A percentile compares a stretch with the other conserved stretches of the same genome.
These are phyloP conservation scores for Terrapene triunguis DNA, from an alignment of 2,113 vertebrate species.

Conservation along the genomic window DNA sequence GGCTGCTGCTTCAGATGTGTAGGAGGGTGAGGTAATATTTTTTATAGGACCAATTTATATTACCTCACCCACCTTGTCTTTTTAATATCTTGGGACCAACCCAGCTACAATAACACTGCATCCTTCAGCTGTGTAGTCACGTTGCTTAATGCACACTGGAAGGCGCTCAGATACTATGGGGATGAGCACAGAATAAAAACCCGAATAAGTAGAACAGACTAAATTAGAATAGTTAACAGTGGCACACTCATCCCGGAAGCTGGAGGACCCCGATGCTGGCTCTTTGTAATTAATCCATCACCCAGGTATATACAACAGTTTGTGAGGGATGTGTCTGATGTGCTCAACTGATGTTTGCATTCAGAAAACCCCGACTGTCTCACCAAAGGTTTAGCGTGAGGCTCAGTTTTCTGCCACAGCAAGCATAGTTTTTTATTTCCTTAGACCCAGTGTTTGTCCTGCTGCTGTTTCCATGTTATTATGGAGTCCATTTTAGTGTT, in stretches of 20 bases:
- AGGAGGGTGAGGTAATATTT: not conserved
- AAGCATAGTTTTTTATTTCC: not conserved
- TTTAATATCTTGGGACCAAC: not conserved
- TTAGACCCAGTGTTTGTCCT: not conserved
- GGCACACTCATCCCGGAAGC: not conserved
- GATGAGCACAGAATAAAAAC: not conserved
- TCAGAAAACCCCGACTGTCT: not conserved
- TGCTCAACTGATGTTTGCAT: not conserved
- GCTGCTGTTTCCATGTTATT: not conserved
- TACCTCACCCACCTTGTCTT: not conserved
- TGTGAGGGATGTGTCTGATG: not conserved
- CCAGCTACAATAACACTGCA: not conserved
- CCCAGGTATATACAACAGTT: not conserved
- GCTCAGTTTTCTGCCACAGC: not conserved
- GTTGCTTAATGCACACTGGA: not conserved
- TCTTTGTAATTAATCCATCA: not conserved
- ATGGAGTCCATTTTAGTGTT: not conserved
- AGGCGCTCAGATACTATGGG: not conserved
- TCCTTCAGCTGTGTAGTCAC: not conserved
- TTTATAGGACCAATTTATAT: not conserved
- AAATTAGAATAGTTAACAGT: not conserved
- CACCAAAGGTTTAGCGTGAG: not conserved
- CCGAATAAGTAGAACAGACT: not conserved
- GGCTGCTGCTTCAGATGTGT: not conserved
- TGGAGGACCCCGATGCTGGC: not conserved